Conservation (phyloP, 1,140 invertebrate genomes). For the Drosophila mauritiana region DNA sequence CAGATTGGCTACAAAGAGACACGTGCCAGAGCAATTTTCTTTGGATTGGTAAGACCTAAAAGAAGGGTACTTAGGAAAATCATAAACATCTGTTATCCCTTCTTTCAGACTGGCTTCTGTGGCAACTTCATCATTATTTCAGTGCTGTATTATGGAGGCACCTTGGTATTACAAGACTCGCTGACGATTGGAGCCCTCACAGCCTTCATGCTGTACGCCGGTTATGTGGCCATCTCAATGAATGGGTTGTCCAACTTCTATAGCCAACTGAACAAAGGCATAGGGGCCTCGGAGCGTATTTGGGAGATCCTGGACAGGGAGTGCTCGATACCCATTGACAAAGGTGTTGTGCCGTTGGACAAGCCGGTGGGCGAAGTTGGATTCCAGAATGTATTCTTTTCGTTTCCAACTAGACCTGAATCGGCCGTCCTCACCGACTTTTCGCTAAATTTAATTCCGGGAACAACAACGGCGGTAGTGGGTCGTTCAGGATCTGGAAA, state of each 20-base stretch:
- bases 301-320: slow-evolving; percentile 95
- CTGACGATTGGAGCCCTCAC: slow-evolving; percentile 96
- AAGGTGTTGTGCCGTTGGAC: slow-evolving; percentile 84
- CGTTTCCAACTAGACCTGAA: slow-evolving; percentile 90
- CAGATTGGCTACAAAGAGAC: slow-evolving; percentile 94
- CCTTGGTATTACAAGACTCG: slow-evolving; percentile 92
- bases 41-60: slow-evolving; percentile 88
- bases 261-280: slow-evolving; percentile 95
- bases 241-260: slow-evolving; percentile 95
- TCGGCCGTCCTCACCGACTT: slow-evolving; percentile 88
- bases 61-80: too few species aligned
- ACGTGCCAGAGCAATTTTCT: slow-evolving; percentile 94
- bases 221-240: slow-evolving; percentile 95
- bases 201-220: slow-evolving; percentile 96
- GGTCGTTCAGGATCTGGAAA: slow-evolving; percentile 95
- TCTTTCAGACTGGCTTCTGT: slow-evolving; percentile 93
- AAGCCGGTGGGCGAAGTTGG: slow-evolving; percentile 86
- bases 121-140: slow-evolving; percentile 96
- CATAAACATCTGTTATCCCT: slow-evolving; percentile 21
- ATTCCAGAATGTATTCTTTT: slow-evolving; percentile 90
- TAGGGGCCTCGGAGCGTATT: slow-evolving; percentile 94
- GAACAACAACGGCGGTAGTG: slow-evolving; percentile 91
- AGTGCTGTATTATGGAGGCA: slow-evolving; percentile 96
- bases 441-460: slow-evolving; percentile 89
- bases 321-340: slow-evolving; percentile 89